These are phyloP conservation scores for Ochropleura leucogaster DNA, from an alignment of 2,888 invertebrate genomes.

Conservation along the genomic window DNA sequence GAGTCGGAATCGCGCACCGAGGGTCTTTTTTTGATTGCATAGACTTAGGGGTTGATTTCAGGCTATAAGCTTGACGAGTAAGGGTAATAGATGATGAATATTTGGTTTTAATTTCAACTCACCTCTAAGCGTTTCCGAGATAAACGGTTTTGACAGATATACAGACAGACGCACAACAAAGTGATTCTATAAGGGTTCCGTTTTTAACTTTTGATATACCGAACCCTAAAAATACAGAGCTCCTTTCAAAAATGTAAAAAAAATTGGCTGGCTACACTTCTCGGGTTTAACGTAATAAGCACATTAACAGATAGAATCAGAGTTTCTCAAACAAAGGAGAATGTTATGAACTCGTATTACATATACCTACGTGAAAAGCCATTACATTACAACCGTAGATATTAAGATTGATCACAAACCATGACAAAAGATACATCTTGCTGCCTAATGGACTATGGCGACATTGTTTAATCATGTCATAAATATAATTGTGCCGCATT, in stretches of 20 bases:
- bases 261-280: not conserved
- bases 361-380: not conserved
- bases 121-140: too few relatives aligned
- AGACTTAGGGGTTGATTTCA: too few relatives aligned
- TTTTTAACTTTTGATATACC: too few relatives aligned
- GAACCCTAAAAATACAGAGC: not conserved
- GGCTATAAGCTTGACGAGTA: too few relatives aligned
- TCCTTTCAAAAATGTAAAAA: not conserved
- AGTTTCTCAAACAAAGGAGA: not conserved
- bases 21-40: too few relatives aligned
- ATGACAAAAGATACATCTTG: conserved; percentile 28
- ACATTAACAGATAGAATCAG: not conserved
- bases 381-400: conserved; percentile 33
- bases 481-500: not conserved
- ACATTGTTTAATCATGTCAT: conserved; percentile 17
- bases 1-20: too few relatives aligned
- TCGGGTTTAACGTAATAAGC: not conserved
- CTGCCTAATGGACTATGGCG: conserved; percentile 25
- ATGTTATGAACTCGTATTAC: not conserved
- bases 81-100: too few relatives aligned
- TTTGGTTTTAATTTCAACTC: too few relatives aligned
- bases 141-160: too few relatives aligned
- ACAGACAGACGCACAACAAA: too few relatives aligned
- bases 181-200: too few relatives aligned
- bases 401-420: conserved; percentile 35